Base-by-base conservation (phyloP, 1,140 invertebrate species). In the Micrasema minimum region DNA sequence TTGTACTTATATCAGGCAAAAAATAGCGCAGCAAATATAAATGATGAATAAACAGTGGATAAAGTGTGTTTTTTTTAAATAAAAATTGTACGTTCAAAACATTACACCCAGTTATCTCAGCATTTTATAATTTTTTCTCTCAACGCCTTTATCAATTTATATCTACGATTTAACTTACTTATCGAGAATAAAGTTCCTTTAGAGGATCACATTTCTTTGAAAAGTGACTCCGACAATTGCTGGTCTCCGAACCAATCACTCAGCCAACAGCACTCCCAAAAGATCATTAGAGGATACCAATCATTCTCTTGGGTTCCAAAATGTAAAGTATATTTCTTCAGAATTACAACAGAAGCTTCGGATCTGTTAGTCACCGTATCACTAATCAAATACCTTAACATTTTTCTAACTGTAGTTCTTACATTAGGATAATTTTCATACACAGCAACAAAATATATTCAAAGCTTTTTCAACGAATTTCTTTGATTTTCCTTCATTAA, bases 221-320 rank as follows among this genome's bases (percentile, higher is more conserved):
- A 71, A 26, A 74, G 38, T n/a, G 31, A 12, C 6, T 71, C 69
- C 10, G 72, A 69, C 20, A 71, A 20, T 59, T 71, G 69, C 22
- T 71, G 64, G 53, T 74, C 72, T 22, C 46, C 51, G 59, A 64
- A 74, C 72, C 72, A 74, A n/a, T 74, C 66, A 38, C 72, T 74
- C 12, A 71, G 45, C 69, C 53, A 68, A 59, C 57, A 71, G 59
- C 23, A 16, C 57, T 74, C 65, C 68, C 72, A 74, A 41, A 71
- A 71, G 14, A 18, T 64, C 7, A 37, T 22, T 46, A 74, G 14
- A 1, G 57, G 59, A 46, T 57, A 65, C 43, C 64, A 61, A 26
- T 71, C 64, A 37, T 64, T 43, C 3, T 16, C 41, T 0, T 38
- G 46, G 23, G 67, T 16, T 2, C 46, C 64, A 22, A 71, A 69